These are phyloP conservation scores for Pionites leucogaster DNA, from an alignment of 2,113 vertebrate species.

Conservation along the genomic window DNA sequence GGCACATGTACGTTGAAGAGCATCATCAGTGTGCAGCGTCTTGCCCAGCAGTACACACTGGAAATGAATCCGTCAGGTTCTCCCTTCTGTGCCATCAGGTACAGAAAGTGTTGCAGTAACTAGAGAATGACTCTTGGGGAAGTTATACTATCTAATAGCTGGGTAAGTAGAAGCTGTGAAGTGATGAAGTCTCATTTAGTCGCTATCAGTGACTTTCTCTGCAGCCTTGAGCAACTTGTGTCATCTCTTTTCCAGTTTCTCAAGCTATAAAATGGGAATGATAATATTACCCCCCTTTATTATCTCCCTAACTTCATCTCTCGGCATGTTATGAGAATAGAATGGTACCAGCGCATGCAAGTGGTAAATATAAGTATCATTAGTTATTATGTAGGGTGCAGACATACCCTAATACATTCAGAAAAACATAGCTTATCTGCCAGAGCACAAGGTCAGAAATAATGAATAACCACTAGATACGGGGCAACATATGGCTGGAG, in stretches of 20 bases:
- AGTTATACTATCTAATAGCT: not conserved
- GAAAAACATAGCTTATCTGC: not conserved
- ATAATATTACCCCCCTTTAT: not conserved
- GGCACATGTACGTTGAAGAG: not conserved
- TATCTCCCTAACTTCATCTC: slow-evolving; percentile 28
- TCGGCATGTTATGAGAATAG: not conserved
- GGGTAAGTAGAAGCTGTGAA: slow-evolving; percentile 57
- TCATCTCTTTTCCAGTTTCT: slow-evolving; percentile 52
- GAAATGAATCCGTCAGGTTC: not conserved
- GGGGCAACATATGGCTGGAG: not conserved
- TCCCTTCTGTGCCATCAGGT: not conserved
- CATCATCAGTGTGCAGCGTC: not conserved
- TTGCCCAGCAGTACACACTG: not conserved
- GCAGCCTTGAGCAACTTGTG: slow-evolving; percentile 39
- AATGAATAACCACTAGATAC: not conserved
- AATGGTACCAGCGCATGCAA: not conserved
- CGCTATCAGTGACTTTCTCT: slow-evolving; percentile 26
- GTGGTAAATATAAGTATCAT: not conserved
- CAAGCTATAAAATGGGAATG: slow-evolving; percentile 8
- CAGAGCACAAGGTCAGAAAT: not conserved
- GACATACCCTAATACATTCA: not conserved
- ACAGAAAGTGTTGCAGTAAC: not conserved
- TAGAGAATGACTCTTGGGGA: not conserved
- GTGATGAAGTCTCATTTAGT: slow-evolving; percentile 40
- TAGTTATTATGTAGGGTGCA: not conserved